phyloP scores from a whole-genome alignment of 2,113 vertebrate genomes.

The Eulemur macaco region DNA sequence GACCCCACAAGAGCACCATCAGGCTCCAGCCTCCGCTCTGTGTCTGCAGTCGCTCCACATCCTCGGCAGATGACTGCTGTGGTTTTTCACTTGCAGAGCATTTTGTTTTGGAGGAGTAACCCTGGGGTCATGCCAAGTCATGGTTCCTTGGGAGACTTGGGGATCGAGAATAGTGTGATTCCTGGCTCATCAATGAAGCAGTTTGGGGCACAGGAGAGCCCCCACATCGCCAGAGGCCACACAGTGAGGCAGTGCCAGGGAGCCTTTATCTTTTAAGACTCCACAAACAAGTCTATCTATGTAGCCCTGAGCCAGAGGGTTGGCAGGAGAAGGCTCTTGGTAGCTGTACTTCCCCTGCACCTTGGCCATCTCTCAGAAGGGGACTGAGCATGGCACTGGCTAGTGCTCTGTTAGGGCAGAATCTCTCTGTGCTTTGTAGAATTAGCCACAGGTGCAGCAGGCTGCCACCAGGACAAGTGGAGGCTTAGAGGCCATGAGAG shows the following conservation, averaged over 20 bases:
- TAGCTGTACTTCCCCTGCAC: not conserved
- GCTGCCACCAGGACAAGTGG: not conserved
- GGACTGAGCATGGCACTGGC: not conserved
- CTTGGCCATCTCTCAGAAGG: not conserved
- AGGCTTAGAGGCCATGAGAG: constrained; percentile 23
- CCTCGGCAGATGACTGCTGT: not conserved
- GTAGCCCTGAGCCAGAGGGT: not conserved
- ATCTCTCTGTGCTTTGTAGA: not conserved
- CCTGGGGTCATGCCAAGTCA: not conserved
- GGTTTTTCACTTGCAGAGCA: not conserved
- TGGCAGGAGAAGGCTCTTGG: not conserved
- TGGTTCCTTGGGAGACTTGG: not conserved
- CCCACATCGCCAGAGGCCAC: not conserved
- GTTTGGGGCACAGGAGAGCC: not conserved
- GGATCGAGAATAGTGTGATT: not conserved
- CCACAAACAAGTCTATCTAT: not conserved
- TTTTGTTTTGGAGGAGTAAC: constrained; percentile 1
- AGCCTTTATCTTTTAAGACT: not conserved
- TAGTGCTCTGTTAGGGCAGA: not conserved
- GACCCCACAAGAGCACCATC: not conserved
- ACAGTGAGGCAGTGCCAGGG: not conserved
- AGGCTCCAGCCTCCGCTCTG: not conserved
- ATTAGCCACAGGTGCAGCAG: not conserved
- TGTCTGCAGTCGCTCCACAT: not conserved
- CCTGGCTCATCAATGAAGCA: not conserved